A percentile compares a stretch with the other conserved stretches of the same genome.
phyloP scores from a whole-genome alignment of 2,888 invertebrate genomes.

The Ormia ochracea region DNA sequence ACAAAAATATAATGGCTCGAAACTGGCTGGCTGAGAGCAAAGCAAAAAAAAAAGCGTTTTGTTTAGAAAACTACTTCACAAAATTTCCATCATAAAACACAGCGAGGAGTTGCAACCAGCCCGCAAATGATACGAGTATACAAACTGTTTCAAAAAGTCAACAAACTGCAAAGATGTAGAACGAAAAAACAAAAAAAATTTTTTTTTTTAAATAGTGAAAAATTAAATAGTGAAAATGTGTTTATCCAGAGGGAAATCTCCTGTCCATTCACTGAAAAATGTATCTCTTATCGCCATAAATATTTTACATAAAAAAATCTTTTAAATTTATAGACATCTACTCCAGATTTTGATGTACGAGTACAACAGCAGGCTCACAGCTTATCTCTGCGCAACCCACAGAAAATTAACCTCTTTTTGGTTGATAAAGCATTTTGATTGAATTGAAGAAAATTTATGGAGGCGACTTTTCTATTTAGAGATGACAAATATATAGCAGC shows the following conservation, averaged over 20 bases:
- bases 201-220: slow-evolving; percentile 27
- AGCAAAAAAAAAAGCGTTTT: neutral
- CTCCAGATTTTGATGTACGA: slow-evolving; percentile 21
- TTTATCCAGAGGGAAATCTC: neutral
- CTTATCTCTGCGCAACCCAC: slow-evolving; percentile 11
- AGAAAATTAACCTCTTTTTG: slow-evolving; percentile 40
- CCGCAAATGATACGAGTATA: slow-evolving; percentile 9
- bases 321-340: slow-evolving; percentile 45
- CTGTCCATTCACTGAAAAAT: neutral
- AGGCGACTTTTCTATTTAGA: neutral
- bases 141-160: slow-evolving; percentile 56
- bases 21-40: neutral
- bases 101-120: neutral
- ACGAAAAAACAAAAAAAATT: slow-evolving; percentile 12
- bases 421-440: neutral
- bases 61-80: slow-evolving; percentile 33
- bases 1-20: neutral
- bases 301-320: slow-evolving; percentile 36
- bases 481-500: too few species aligned
- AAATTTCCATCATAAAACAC: slow-evolving; percentile 13
- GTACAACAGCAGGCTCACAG: neutral
- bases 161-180: slow-evolving; percentile 54
- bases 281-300: slow-evolving; percentile 36
- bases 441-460: neutral
- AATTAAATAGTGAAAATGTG: slow-evolving; percentile 9